Base-by-base conservation (phyloP, 2,797 vertebrate species). In the Salarias fasciatus region DNA sequence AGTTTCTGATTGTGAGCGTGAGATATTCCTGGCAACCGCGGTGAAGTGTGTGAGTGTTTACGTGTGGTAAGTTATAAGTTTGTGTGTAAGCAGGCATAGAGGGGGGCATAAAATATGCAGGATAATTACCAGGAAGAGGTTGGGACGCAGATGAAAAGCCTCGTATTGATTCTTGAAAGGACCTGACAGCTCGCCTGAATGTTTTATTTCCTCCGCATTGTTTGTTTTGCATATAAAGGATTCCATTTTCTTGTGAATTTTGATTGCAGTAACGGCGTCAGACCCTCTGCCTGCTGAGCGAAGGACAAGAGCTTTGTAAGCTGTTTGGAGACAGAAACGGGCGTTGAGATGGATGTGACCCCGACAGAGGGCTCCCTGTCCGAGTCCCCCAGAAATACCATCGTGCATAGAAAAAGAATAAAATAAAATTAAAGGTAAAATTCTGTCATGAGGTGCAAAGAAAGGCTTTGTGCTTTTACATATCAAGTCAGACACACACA, bases 71-170 rank as follows among this genome's bases (percentile, higher is more conserved):
- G 73, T 77, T 70, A 64, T 77, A 74, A 74, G 67, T 85, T 83
- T 90, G 87, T 88, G 89, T 84, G 89, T 82, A 71, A 80, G 80
- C 67, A 78, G 77, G 77, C 71, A 57, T 77, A 28, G 79, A 75
- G 76, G 70, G 77, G 79, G 77, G 80, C 75, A 90, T 91, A 91
- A 91, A 90, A 91, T 91, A 92, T 92, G 89, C 90, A 88, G 91
- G 85, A 92, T 93, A 93, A 93, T 92, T 92, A 93, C 89, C 86
- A 90, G 88, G 89, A 92, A 92, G 89, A 92, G 88, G 91, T 88
- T 88, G 89, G 87, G 86, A 90, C 58, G 76, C 88, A 90, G 89
- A 92, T 93, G 89, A 93, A 92, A 93, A 86, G 81, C 84, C 85
- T 87, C 58, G 74, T 92, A 91, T 92, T 91, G 91, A 93, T 91